phyloP scores from a whole-genome alignment of 1,140 invertebrate species.

The Leptinotarsa lineolata region DNA sequence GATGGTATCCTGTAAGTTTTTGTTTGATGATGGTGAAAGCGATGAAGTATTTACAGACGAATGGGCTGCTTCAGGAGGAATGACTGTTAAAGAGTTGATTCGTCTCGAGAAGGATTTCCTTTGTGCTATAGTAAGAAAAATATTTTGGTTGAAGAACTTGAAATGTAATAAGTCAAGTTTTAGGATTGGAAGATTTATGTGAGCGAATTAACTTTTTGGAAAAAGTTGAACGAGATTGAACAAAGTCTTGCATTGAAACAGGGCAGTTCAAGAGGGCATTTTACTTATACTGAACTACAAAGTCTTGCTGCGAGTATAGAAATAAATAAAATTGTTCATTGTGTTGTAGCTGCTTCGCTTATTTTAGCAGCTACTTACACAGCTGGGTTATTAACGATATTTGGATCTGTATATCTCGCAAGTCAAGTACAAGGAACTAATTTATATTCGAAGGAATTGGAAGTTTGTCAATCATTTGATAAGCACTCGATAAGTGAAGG shows the following conservation, averaged over 20 bases:
- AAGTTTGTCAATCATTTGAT: not conserved
- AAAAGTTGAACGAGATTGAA: slow-evolving; percentile 71
- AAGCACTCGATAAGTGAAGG: not conserved
- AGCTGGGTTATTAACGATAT: slow-evolving; percentile 70
- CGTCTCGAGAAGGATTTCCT: slow-evolving; percentile 87
- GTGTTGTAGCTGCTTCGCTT: slow-evolving; percentile 65
- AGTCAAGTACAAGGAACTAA: slow-evolving; percentile 62
- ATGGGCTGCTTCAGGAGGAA: slow-evolving; percentile 82
- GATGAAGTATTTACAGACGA: slow-evolving; percentile 86
- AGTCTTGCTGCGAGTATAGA: slow-evolving; percentile 64
- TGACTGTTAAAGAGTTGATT: slow-evolving; percentile 77
- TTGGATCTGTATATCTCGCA: slow-evolving; percentile 70
- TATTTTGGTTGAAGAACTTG: not conserved
- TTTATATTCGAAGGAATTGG: slow-evolving; percentile 40
- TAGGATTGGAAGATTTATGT: slow-evolving; percentile 87
- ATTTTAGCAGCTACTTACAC: slow-evolving; percentile 74
- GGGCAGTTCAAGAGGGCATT: slow-evolving; percentile 73
- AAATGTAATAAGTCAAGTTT: slow-evolving; percentile 41
- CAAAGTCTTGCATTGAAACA: slow-evolving; percentile 71
- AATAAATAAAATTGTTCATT: slow-evolving; percentile 60
- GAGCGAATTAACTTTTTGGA: slow-evolving; percentile 71
- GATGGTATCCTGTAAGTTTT: slow-evolving; percentile 95
- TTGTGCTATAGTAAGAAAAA: slow-evolving; percentile 77
- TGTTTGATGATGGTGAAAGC: slow-evolving; percentile 89
- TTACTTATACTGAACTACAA: slow-evolving; percentile 82